phyloP scores from a whole-genome alignment of 1,140 invertebrate species.

The Scaptomyza graminum region DNA sequence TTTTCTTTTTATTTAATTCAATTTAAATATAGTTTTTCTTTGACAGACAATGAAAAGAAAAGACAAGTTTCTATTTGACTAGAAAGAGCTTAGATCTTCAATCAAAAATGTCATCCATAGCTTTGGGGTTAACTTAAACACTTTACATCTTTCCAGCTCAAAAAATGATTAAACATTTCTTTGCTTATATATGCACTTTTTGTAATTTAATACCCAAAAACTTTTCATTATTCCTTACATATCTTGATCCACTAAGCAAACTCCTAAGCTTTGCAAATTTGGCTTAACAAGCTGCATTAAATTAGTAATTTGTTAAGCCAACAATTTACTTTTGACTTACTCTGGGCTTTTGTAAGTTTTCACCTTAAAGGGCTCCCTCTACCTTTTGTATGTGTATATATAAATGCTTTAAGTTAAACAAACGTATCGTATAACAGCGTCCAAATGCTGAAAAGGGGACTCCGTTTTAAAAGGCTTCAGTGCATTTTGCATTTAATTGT shows the following conservation, averaged over 20 bases:
- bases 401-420: slow-evolving; percentile 28
- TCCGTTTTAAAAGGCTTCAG: slow-evolving; percentile 44
- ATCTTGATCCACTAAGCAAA: not conserved
- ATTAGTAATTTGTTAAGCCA: slow-evolving; percentile 79
- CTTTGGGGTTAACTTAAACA: not conserved
- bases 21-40: slow-evolving; percentile 34
- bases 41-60: slow-evolving; percentile 11
- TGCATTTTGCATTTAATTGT: slow-evolving; percentile 48
- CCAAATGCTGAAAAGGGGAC: slow-evolving; percentile 6
- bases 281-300: slow-evolving; percentile 39
- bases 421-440: slow-evolving; percentile 43
- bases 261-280: slow-evolving; percentile 2
- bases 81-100: not conserved
- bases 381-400: not conserved
- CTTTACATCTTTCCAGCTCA: not conserved
- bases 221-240: too few species aligned
- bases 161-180: not conserved
- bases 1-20: slow-evolving; percentile 40
- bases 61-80: too few species aligned
- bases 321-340: slow-evolving; percentile 68
- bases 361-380: slow-evolving; percentile 30
- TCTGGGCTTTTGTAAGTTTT: slow-evolving; percentile 62
- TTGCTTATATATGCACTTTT: too few species aligned
- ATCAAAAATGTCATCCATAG: not conserved
- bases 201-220: too few species aligned